These are phyloP conservation scores for Himalopsyche japonica DNA, from an alignment of 2,888 invertebrate species.

Conservation along the genomic window DNA sequence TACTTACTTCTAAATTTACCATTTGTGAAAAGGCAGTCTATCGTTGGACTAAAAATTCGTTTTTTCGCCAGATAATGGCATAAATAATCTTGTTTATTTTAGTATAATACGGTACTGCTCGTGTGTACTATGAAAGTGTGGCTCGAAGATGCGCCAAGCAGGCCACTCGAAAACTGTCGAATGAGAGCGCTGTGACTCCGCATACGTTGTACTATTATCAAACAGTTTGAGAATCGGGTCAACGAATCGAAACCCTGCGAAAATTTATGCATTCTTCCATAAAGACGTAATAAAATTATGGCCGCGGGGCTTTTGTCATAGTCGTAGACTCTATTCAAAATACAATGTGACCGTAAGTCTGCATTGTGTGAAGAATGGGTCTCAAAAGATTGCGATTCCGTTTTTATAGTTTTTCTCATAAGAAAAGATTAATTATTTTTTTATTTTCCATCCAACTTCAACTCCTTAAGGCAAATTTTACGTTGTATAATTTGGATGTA, in stretches of 20 bases:
- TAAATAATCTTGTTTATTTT: too few relatives aligned
- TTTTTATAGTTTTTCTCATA: neutral
- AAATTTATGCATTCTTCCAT: neutral
- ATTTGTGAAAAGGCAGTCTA: too few relatives aligned
- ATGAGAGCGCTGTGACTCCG: neutral
- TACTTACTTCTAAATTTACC: too few relatives aligned
- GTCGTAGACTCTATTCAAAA: neutral
- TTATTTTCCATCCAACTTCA: too few relatives aligned
- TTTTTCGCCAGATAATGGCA: too few relatives aligned
- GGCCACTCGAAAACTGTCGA: neutral
- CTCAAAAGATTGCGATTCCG: neutral
- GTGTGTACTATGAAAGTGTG: neutral
- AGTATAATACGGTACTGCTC: neutral
- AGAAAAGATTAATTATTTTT: neutral
- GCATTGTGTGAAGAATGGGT: neutral
- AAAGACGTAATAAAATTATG: neutral
- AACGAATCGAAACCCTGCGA: neutral
- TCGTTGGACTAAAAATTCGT: too few relatives aligned
- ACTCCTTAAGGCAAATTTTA: too few relatives aligned
- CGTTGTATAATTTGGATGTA: too few relatives aligned
- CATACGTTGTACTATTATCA: neutral
- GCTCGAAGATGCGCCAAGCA: neutral
- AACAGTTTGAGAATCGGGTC: neutral
- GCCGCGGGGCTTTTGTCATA: neutral
- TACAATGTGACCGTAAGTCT: neutral